These are phyloP conservation scores for Eleginops maclovinus DNA, from an alignment of 2,113 vertebrate genomes.

Conservation along the genomic window DNA sequence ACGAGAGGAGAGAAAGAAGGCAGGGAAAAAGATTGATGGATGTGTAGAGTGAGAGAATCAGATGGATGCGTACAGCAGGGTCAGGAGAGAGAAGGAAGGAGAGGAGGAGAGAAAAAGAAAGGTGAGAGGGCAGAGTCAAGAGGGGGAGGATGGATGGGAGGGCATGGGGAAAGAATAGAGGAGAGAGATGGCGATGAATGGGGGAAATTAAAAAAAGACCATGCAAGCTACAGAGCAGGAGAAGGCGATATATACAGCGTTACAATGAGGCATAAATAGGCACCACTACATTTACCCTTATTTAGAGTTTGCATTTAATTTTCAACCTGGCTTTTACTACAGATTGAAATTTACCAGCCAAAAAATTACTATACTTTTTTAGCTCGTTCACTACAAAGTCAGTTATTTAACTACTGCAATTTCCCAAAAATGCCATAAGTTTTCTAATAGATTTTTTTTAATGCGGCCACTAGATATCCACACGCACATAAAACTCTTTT, in stretches of 20 bases:
- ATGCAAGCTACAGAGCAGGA: not conserved
- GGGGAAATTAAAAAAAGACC: slow-evolving; percentile 1
- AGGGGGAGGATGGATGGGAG: not conserved
- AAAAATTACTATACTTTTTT: not conserved
- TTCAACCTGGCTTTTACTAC: not conserved
- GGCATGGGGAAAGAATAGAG: slow-evolving; percentile 8
- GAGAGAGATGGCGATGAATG: slow-evolving; percentile 32
- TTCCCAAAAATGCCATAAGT: not conserved
- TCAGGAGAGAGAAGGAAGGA: slow-evolving; percentile 24
- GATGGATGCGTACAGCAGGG: slow-evolving; percentile 26
- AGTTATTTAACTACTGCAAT: not conserved
- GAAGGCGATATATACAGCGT: not conserved
- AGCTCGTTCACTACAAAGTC: not conserved
- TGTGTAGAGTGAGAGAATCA: slow-evolving; percentile 11
- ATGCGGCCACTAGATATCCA: not conserved
- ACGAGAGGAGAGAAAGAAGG: slow-evolving; percentile 16
- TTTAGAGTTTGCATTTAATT: not conserved
- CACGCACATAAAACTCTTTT: not conserved
- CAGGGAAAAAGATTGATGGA: slow-evolving; percentile 35
- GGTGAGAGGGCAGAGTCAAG: slow-evolving; percentile 14
- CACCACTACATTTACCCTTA: not conserved
- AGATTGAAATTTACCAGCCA: not conserved
- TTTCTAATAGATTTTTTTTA: slow-evolving; percentile 17
- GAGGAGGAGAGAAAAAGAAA: not conserved
- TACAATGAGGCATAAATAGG: not conserved